Evolutionary conservation across 2,797 vertebrate species (phyloP), one percentile per base, ranked within the genome.

Genomic region (Amazona finschi): DNA sequence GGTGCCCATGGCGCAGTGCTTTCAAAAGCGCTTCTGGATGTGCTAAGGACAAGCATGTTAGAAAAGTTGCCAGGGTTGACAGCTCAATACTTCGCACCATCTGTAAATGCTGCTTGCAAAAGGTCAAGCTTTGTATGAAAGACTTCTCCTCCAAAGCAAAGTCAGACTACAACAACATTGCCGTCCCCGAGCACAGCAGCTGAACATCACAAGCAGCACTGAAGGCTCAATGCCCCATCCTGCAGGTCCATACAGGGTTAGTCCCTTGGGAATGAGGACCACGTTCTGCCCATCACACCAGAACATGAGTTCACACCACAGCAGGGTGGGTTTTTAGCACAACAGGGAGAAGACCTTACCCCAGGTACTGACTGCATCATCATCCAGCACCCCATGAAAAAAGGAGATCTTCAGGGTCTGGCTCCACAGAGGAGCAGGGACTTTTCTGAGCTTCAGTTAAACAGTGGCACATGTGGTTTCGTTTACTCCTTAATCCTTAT

Each of bases 401-500:
- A 5, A 43, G 41, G 36, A 36, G 47, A 33, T 38, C 57, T 52
- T 28, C 50, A 64, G 47, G 31, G 18, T 36, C 76, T 76, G 69
- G 18, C 43, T 72, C 53, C 39, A 75, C 44, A 58, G 36, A 41
- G 15, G 36, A 64, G 17, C 58, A 79, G 55, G 4, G 66, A 81
- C 41, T 84, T 71, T 53, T 43, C 65, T 3, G 3, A 44, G 64
- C n/a, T 76, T 53, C 53, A 74, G 33, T 44, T 71, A 39, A 77
- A 73, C 50, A 44, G 44, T 41, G 69, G 75, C 69, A 75, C 33
- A 31, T 25, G 9, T 2, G 17, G 28, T 39, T 86, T 75, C 75
- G 49, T 66, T 87, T 64, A 52, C 33, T 36, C 17, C 61, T 85
- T 58, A 76, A 94, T 69, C 52, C 53, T 91, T 85, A 47, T 78